Base-by-base conservation (phyloP, 2,113 vertebrate species). In the Psilopsiagon aurifrons region DNA sequence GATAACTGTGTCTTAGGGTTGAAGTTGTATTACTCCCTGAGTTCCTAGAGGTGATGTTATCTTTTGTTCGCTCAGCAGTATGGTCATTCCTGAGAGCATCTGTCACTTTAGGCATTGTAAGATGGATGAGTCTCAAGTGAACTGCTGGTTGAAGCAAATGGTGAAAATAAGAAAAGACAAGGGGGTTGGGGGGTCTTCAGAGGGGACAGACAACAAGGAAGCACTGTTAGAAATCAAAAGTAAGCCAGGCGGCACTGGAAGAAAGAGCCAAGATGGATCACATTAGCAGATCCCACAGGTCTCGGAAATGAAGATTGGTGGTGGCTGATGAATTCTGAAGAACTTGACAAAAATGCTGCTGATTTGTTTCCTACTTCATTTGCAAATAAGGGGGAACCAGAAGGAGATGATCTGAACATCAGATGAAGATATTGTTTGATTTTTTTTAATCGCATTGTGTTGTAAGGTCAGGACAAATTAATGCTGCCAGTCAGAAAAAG, bases 121-220 rank as follows among this genome's bases (percentile, higher is more conserved):
- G 99, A 99, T 99, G 98, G 99, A 99, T 99, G 98, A 98, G 98
- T 98, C 99, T 99, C 98, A 93, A 98, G 98, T 98, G 98, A 98
- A 98, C 98, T 98, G 98, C 98, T 98, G 97, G 98, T 98, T 97
- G 98, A 98, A 99, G 98, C 99, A 99, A 99, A 99, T 99, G 99
- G 99, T 98, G 98, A 98, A 98, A 98, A 98, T 98, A 98, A 98
- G 98, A 98, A 98, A 98, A 98, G 98, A 97, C 95, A 94, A 97
- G 97, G 97, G 98, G 97, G 95, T 95, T 97, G 94, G 94, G 93
- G 87, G n/a, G 75, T 93, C 95, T 98, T 97, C 90, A 91, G 89
- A 97, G 87, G 69, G 94, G 97, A 97, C 97, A 97, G 97, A 96
- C 96, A 98, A 98, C 97, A 98, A 98, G 98, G 95, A 98, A 98